Evolutionary conservation across 2,888 invertebrate genomes (phyloP), one percentile per base, ranked within the genome.

Genomic region (Leptogaster cylindrica): DNA sequence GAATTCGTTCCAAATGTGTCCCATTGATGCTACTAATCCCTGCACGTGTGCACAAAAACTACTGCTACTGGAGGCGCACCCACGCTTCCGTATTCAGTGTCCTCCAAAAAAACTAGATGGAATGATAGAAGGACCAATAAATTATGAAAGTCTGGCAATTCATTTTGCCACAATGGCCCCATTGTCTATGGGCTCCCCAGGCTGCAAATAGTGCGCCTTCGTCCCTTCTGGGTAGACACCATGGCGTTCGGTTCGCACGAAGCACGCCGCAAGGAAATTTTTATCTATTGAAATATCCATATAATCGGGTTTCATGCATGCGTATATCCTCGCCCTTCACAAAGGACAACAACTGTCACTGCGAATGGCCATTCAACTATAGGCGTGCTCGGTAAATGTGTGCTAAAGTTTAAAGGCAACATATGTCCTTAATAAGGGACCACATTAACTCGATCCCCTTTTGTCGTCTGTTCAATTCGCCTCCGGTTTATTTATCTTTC

Each of bases 401-500:
- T 44, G 44, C 61, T 44, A 28, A 27, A 18, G 41, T 44, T 44
- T 41, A 28, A 28, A 44, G 61, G 61, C 61, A 61, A 41, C 61
- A 61, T 61, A 61, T 61, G 61, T 61, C 61, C 61, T 41, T 61
- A 61, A 61, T 61, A 61, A 61, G 44, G 61, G 61, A 44, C 31
- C 61, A 44, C 61, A 61, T 61, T 61, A 61, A 23, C 25, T 27
- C 27, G 41, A 44, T 16, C 28, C 20, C 61, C 41, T 31, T 61
- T 61, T 61, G 61, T 44, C 44, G 61, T 25, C 25, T 44, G 61
- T 44, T 28, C 44, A 44, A 25, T 61, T 61, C 27, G 41, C 61
- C 61, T 41, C 36, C n/a, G 61, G 61, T 61, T 61, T 61, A 61
- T 61, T 61, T 61, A 61, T 61, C 44, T 44, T 61, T 61, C 16